Conservation (phyloP, 2,888 invertebrate genomes). For the Pachymerium ferrugineum region DNA sequence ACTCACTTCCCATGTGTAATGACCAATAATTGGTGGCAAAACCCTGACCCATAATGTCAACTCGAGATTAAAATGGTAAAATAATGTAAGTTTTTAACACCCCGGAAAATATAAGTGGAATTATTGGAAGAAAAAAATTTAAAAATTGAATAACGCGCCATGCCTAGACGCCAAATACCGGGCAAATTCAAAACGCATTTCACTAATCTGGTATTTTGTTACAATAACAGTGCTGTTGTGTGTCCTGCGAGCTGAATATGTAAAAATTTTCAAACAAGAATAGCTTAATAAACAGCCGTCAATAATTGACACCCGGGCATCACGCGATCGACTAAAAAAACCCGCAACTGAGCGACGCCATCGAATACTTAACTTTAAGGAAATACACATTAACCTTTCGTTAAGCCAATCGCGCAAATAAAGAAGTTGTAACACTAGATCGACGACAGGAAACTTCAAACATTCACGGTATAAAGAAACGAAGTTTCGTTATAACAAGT, state of each 20-base stretch:
- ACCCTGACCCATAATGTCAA: not conserved
- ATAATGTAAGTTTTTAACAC: too few relatives aligned
- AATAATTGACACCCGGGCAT: not conserved
- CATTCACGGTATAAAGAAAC: too few relatives aligned
- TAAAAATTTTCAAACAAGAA: too few relatives aligned
- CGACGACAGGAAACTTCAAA: not conserved
- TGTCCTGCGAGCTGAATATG: too few relatives aligned
- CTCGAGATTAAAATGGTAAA: too few relatives aligned
- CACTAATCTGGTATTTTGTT: not conserved
- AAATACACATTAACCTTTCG: too few relatives aligned
- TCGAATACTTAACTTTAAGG: not conserved
- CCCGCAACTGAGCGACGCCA: not conserved
- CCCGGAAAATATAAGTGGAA: too few relatives aligned
- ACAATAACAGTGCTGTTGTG: too few relatives aligned
- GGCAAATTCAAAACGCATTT: not conserved
- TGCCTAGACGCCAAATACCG: not conserved
- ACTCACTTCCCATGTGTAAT: not conserved
- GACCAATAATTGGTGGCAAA: not conserved
- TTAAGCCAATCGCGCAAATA: not conserved
- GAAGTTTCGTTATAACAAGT: not conserved
- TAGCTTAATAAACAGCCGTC: not conserved
- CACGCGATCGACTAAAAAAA: conserved; percentile 5
- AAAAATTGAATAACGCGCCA: conserved; percentile 23
- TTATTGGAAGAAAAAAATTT: not conserved
- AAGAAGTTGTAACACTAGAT: not conserved